These are phyloP conservation scores for Serripes groenlandicus DNA, from an alignment of 2,888 invertebrate species.

Conservation along the genomic window DNA sequence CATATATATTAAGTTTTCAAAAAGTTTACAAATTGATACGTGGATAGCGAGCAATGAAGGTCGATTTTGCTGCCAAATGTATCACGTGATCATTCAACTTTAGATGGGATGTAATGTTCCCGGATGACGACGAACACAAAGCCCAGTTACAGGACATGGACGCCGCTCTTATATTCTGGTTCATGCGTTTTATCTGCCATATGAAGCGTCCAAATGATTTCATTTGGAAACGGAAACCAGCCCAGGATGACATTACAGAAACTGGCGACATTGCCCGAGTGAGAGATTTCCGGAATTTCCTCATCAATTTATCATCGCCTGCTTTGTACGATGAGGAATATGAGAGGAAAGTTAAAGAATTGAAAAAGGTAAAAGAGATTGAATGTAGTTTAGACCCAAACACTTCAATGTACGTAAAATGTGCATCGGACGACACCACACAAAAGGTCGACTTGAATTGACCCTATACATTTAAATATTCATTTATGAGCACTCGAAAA, in stretches of 20 bases:
- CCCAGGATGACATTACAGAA: constrained; percentile 59
- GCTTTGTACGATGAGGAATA: constrained; percentile 65
- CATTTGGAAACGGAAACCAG: constrained; percentile 67
- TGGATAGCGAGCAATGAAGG: no score
- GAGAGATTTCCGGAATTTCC: constrained; percentile 60
- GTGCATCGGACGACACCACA: no score
- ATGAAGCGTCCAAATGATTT: constrained; percentile 66
- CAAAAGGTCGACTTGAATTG: no score
- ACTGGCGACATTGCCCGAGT: constrained; percentile 63
- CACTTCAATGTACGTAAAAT: no score
- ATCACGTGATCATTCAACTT: no score
- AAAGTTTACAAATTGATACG: no score
- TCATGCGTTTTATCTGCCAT: constrained; percentile 61
- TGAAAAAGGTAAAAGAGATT: constrained; percentile 62
- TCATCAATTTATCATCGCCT: constrained; percentile 60
- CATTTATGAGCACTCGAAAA: no score
- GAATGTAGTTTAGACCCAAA: no score
- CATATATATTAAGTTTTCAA: no score
- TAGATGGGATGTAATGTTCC: constrained; percentile 63
- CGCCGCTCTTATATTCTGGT: constrained; percentile 65
- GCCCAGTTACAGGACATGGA: constrained; percentile 56
- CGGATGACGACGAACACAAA: constrained; percentile 60
- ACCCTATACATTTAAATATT: no score
- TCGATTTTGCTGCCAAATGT: no score
- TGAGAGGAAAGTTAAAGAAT: constrained; percentile 57